A percentile compares a stretch with the other conserved stretches of the same genome.
Conservation (phyloP, 2,888 invertebrate species). For the Hedya salicella region DNA sequence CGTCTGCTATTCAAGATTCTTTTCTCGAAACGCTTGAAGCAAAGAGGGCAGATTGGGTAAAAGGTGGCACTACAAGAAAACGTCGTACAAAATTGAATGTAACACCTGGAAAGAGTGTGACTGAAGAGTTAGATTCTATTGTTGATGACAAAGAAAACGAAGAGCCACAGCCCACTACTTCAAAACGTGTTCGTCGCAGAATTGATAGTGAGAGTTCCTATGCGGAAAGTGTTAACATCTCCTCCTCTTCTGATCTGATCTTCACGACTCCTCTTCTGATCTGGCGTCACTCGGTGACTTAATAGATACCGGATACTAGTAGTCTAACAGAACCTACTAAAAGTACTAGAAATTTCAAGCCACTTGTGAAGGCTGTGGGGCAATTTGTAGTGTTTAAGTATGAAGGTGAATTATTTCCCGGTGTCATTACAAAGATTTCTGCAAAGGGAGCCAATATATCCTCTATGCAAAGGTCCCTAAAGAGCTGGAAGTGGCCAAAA, state of each 20-base stretch:
- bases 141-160: constrained; percentile 36
- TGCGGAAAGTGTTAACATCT: not conserved
- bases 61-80: constrained; percentile 6
- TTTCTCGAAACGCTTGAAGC: constrained; percentile 38
- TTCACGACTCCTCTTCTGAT: constrained; percentile 6
- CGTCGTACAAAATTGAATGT: constrained; percentile 20
- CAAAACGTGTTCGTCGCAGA: constrained; percentile 19
- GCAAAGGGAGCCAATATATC: not conserved
- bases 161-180: constrained; percentile 33
- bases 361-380: constrained; percentile 3
- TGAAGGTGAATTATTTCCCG: constrained; percentile 2
- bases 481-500: constrained; percentile 6
- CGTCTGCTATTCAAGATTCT: constrained; percentile 12
- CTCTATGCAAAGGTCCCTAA: not conserved
- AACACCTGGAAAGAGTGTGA: constrained; percentile 35
- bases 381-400: constrained; percentile 8
- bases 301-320: not conserved
- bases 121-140: constrained; percentile 23
- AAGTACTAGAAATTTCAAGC: not conserved
- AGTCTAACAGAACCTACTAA: not conserved
- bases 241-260: too few species aligned
- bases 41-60: constrained; percentile 9
- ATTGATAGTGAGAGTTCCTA: not conserved
- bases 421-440: not conserved
- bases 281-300: not conserved